Evolutionary conservation across 1,140 invertebrate genomes (phyloP).

Genomic region (Pomacea maculata): DNA sequence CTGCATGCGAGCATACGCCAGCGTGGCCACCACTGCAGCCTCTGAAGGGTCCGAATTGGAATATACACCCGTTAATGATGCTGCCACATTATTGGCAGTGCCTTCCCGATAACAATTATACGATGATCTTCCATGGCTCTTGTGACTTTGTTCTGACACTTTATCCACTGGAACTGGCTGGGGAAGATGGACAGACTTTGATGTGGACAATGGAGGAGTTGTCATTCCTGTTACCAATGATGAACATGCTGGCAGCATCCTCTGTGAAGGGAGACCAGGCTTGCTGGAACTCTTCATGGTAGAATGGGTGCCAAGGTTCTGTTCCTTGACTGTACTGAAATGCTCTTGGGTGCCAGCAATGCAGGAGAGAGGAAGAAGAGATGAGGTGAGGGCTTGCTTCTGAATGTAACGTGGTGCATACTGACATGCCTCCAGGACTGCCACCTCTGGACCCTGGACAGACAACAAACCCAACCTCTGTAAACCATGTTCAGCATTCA

Average conservation of each 20-base stretch:
- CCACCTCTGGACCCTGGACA: slow-evolving; percentile 16
- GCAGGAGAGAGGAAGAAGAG: not conserved
- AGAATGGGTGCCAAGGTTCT: slow-evolving; percentile 1
- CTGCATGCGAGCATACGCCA: slow-evolving; percentile 12
- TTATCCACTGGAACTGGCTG: not conserved
- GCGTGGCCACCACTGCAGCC: slow-evolving; percentile 9
- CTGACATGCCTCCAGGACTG: slow-evolving; percentile 10
- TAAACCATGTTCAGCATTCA: too few species aligned
- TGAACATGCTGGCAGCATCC: slow-evolving; percentile 14
- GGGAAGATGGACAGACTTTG: not conserved
- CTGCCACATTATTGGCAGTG: not conserved
- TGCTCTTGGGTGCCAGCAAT: not conserved
- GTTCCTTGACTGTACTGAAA: not conserved
- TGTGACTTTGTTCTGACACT: not conserved
- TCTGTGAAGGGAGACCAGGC: slow-evolving; percentile 23
- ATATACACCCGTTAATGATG: slow-evolving; percentile 10
- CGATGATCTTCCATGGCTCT: not conserved
- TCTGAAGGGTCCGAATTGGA: slow-evolving; percentile 13
- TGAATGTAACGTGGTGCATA: not conserved
- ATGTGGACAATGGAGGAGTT: not conserved
- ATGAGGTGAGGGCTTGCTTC: not conserved
- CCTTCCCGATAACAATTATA: slow-evolving; percentile 15
- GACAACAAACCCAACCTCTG: not conserved
- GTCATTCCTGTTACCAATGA: not conserved
- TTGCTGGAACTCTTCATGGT: slow-evolving; percentile 26